Percentiles rank a stretch among this genome's conserved stretches.
Evolutionary conservation across 1,140 invertebrate genomes (phyloP).

Genomic region (Alviniconcha marisindica): DNA sequence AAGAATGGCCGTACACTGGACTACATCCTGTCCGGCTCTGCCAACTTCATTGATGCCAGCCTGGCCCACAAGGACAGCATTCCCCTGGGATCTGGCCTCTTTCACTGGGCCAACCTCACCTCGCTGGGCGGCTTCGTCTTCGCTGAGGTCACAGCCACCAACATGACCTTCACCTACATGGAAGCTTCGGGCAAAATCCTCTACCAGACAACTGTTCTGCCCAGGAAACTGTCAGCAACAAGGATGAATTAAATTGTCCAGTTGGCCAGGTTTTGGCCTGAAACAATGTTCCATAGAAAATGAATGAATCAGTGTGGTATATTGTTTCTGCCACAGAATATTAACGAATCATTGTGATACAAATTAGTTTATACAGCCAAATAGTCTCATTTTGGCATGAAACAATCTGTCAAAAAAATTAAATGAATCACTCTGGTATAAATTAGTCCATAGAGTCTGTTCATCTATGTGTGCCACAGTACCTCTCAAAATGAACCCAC

Average conservation of each 20-base stretch:
- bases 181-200: constrained; percentile 56
- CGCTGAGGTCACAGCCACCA: constrained; percentile 62
- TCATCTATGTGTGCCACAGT: too few species aligned
- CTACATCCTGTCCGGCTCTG: constrained; percentile 74
- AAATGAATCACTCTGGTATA: too few species aligned
- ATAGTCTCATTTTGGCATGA: too few species aligned
- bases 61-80: constrained; percentile 65
- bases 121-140: constrained; percentile 73
- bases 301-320: too few species aligned
- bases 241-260: background rate
- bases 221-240: constrained; percentile 36
- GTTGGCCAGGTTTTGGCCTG: too few species aligned
- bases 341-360: too few species aligned
- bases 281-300: too few species aligned
- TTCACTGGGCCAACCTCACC: constrained; percentile 71
- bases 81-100: constrained; percentile 68
- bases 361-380: too few species aligned
- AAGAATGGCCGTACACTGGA: constrained; percentile 63
- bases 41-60: constrained; percentile 74
- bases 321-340: too few species aligned
- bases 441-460: too few species aligned
- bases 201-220: constrained; percentile 43
- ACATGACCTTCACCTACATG: constrained; percentile 73
- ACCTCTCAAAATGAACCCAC: too few species aligned
- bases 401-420: too few species aligned